Conservation (phyloP, 2,113 vertebrate species). For the Morone saxatilis region DNA sequence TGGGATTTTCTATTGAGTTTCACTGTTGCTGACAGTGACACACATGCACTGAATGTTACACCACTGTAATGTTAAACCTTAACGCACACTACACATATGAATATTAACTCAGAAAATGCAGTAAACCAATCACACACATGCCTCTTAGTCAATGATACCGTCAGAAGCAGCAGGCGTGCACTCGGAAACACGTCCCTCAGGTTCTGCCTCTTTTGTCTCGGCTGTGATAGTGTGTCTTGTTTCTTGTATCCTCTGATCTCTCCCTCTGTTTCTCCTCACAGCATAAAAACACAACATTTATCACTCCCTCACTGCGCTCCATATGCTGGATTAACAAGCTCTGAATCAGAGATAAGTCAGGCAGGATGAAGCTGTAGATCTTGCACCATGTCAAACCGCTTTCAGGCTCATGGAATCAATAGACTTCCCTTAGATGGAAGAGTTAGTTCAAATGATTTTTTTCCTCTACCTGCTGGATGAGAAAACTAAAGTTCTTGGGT, state of each 20-base stretch:
- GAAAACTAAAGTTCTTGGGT: slow-evolving; percentile 14
- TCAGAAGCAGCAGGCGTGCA: slow-evolving; percentile 39
- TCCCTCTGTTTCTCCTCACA: slow-evolving; percentile 58
- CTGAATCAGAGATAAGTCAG: slow-evolving; percentile 58
- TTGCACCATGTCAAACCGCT: slow-evolving; percentile 44
- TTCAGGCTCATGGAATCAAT: slow-evolving; percentile 51
- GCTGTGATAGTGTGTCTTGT: slow-evolving; percentile 59
- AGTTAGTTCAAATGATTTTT: slow-evolving; percentile 8
- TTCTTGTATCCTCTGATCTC: slow-evolving; percentile 73
- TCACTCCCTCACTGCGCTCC: slow-evolving; percentile 59
- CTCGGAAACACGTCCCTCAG: slow-evolving; percentile 62
- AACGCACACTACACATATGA: neutral
- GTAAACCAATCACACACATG: neutral
- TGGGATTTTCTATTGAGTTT: slow-evolving; percentile 26
- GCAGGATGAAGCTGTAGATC: slow-evolving; percentile 44
- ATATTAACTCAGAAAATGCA: neutral
- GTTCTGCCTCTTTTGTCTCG: slow-evolving; percentile 69
- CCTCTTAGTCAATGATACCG: slow-evolving; percentile 17
- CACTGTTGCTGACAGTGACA: neutral
- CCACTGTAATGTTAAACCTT: neutral
- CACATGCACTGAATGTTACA: neutral
- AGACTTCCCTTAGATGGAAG: slow-evolving; percentile 27
- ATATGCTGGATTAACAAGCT: slow-evolving; percentile 62
- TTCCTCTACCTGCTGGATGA: neutral
- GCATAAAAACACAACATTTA: slow-evolving; percentile 65